A percentile compares a stretch with the other conserved stretches of the same genome.
Evolutionary conservation across 1,140 invertebrate genomes (phyloP).

Genomic region (Drosophila setifemur): DNA sequence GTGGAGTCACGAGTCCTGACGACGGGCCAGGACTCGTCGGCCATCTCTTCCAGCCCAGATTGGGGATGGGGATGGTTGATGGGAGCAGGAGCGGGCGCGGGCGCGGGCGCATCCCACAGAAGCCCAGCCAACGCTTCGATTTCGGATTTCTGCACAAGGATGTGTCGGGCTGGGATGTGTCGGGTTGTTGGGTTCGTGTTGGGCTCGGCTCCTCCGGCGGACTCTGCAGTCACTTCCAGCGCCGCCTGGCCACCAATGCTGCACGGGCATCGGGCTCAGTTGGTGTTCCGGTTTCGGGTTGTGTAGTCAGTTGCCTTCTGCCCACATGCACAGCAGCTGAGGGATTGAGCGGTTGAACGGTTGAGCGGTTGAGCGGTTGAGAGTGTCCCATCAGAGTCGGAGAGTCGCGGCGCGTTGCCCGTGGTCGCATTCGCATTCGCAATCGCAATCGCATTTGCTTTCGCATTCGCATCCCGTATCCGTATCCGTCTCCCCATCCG

Average conservation of each 20-base stretch:
- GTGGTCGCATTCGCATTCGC: conserved; percentile 37
- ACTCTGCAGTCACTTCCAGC: conserved; percentile 63
- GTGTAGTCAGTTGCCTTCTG: conserved; percentile 83
- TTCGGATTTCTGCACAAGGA: conserved; percentile 43
- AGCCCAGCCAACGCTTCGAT: conserved; percentile 12
- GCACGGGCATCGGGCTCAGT: conserved; percentile 75
- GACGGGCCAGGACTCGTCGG: conserved; percentile 32
- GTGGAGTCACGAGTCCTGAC: conserved; percentile 38
- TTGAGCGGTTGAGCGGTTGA: conserved; percentile 26
- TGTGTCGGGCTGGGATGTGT: too few relatives aligned
- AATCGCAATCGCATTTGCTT: neutral
- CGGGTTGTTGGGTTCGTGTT: conserved; percentile 5
- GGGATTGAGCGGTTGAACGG: conserved; percentile 31
- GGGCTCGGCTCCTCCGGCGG: conserved; percentile 37
- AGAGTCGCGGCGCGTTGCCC: conserved; percentile 56
- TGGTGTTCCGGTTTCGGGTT: conserved; percentile 83
- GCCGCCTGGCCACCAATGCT: conserved; percentile 66
- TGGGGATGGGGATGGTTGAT: too few relatives aligned
- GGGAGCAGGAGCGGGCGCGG: conserved; percentile 21
- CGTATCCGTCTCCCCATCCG: conserved; percentile 21
- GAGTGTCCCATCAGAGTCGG: conserved; percentile 33
- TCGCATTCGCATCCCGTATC: neutral
- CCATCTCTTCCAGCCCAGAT: conserved; percentile 38
- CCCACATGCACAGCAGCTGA: conserved; percentile 64
- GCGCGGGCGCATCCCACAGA: too few relatives aligned